phyloP scores from a whole-genome alignment of 2,113 vertebrate genomes.

The Poeciliopsis retropinna region DNA sequence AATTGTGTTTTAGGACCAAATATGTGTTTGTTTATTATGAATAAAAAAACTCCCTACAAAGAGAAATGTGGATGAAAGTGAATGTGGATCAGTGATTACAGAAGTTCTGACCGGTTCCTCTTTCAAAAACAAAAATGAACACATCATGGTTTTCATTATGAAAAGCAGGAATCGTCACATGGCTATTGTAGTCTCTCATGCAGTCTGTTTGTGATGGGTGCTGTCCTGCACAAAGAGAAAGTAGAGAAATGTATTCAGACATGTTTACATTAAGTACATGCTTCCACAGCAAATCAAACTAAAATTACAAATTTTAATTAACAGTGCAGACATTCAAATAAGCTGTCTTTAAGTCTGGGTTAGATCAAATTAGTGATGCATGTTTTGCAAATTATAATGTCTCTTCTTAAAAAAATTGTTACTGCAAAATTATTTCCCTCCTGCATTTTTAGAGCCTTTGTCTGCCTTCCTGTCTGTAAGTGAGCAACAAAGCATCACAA shows the following conservation, averaged over 20 bases:
- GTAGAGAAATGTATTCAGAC: not conserved
- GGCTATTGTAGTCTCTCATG: constrained; percentile 68
- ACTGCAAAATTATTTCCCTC: too few species aligned
- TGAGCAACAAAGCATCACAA: not conserved
- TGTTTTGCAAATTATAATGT: too few species aligned
- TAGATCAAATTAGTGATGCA: not conserved
- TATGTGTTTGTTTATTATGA: not conserved
- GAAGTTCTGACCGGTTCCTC: constrained; percentile 35
- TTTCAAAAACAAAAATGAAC: constrained; percentile 49
- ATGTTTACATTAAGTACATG: not conserved
- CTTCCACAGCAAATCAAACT: not conserved
- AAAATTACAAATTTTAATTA: not conserved
- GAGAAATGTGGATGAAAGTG: constrained; percentile 25
- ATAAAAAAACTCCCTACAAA: constrained; percentile 21
- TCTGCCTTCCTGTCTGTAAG: not conserved
- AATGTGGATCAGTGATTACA: constrained; percentile 48
- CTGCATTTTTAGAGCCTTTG: not conserved
- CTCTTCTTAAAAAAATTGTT: too few species aligned
- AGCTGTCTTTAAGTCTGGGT: not conserved
- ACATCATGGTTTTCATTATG: constrained; percentile 74
- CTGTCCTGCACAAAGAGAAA: constrained; percentile 49
- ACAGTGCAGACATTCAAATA: not conserved
- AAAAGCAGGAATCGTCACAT: constrained; percentile 69
- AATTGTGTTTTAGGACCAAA: not conserved
- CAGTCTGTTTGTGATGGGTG: constrained; percentile 41